These are phyloP conservation scores for Nycticorax nycticorax DNA, from an alignment of 2,113 vertebrate genomes.

Conservation along the genomic window DNA sequence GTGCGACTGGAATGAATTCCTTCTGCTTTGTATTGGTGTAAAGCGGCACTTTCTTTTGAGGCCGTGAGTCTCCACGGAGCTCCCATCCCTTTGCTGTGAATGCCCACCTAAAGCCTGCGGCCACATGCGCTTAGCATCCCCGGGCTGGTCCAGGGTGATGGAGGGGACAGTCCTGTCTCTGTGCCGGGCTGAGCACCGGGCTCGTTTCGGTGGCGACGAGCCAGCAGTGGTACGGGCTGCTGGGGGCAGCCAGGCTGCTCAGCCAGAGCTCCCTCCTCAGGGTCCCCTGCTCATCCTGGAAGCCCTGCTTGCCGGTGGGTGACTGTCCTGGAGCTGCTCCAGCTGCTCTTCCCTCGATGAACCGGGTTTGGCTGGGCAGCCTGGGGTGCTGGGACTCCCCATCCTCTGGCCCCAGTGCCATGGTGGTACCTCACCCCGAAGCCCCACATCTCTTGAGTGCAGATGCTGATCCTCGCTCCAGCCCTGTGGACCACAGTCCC, in stretches of 20 bases:
- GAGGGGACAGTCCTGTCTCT: not conserved
- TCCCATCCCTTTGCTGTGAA: not conserved
- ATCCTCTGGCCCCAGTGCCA: not conserved
- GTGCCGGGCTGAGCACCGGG: not conserved
- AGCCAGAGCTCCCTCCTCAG: not conserved
- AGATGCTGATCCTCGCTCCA: accelerated
- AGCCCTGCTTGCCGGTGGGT: no score
- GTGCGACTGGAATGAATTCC: accelerated
- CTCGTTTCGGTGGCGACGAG: not conserved
- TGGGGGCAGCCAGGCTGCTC: not conserved
- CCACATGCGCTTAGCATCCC: not conserved
- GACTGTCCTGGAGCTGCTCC: not conserved
- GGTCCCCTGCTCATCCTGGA: not conserved
- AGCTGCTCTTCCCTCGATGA: not conserved
- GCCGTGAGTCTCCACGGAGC: not conserved
- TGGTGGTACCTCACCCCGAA: accelerated
- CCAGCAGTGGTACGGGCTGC: not conserved
- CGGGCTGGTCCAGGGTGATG: not conserved
- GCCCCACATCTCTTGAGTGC: not conserved
- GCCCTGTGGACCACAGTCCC: accelerated
- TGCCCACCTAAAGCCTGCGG: not conserved
- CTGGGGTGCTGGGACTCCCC: not conserved
- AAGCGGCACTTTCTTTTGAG: not conserved
- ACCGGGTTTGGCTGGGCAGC: not conserved
- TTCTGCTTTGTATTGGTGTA: not conserved